A percentile compares a stretch with the other conserved stretches of the same genome.
Conservation (phyloP, 2,888 invertebrate genomes). For the Helicoverpa assulta region DNA sequence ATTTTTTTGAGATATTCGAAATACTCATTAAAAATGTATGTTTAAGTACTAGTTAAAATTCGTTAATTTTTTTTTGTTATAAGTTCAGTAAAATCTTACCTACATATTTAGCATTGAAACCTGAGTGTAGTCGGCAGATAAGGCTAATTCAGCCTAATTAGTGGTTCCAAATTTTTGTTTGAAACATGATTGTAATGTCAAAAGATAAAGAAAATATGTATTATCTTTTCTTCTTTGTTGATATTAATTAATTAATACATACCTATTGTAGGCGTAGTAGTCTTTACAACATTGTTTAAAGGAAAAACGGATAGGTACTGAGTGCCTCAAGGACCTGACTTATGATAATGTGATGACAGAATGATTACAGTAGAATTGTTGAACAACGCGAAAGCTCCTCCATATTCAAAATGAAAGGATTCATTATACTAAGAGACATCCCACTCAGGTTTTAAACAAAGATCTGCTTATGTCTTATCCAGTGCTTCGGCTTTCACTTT, state of each 20-base stretch:
- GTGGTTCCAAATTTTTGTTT: not conserved
- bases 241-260: too few species aligned
- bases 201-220: too few species aligned
- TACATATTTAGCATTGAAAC: not conserved
- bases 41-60: too few species aligned
- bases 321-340: too few species aligned
- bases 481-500: constrained; percentile 34
- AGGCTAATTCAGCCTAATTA: constrained; percentile 22
- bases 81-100: too few species aligned
- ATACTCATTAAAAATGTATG: not conserved
- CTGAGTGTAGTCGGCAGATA: constrained; percentile 33
- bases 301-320: too few species aligned
- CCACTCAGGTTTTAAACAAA: constrained; percentile 2
- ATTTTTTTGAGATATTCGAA: not conserved
- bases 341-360: not conserved
- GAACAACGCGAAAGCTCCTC: constrained; percentile 3
- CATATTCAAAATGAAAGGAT: constrained; percentile 19
- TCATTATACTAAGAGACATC: not conserved
- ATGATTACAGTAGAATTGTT: not conserved
- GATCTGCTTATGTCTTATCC: constrained; percentile 12
- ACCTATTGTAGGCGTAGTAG: too few species aligned
- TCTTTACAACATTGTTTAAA: too few species aligned
- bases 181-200: too few species aligned
- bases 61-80: too few species aligned
- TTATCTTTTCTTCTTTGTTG: too few species aligned